phyloP scores from a whole-genome alignment of 1,140 invertebrate species.

The Trachelipus rathkii region DNA sequence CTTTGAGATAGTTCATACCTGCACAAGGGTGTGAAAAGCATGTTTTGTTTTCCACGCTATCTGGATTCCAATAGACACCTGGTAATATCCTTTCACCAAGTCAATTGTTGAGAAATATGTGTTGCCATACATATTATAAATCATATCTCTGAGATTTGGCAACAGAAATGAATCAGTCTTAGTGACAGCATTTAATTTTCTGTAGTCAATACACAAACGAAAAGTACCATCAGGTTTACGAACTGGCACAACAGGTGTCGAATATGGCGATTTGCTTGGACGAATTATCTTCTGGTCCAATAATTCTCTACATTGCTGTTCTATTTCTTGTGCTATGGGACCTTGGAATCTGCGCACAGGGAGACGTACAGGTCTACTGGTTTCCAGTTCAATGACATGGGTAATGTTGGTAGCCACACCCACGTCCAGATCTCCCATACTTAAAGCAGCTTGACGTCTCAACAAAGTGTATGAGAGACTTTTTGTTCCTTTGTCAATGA shows the following conservation, averaged over 20 bases:
- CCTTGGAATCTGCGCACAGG: no score
- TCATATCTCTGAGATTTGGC: not conserved
- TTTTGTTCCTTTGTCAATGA: no score
- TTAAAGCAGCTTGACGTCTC: no score
- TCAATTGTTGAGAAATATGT: not conserved
- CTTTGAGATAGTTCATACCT: not conserved
- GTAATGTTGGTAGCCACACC: no score
- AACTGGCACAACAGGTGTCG: not conserved
- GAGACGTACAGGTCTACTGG: no score
- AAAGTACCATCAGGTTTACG: constrained; percentile 6
- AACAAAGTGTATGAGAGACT: no score
- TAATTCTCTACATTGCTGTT: not conserved
- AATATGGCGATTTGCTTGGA: not conserved
- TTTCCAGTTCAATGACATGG: no score
- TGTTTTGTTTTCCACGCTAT: not conserved
- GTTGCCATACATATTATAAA: not conserved
- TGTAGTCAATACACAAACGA: constrained; percentile 7
- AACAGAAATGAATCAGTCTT: not conserved
- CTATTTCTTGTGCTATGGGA: not conserved
- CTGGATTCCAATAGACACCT: not conserved
- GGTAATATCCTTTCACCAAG: not conserved
- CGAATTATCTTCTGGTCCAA: not conserved
- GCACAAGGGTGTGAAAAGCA: not conserved
- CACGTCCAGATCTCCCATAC: no score
- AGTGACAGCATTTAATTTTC: not conserved